A percentile compares a stretch with the other conserved stretches of the same genome.
Conservation (phyloP, 2,113 vertebrate species). For the Rhinolophus ferrumequinum region DNA sequence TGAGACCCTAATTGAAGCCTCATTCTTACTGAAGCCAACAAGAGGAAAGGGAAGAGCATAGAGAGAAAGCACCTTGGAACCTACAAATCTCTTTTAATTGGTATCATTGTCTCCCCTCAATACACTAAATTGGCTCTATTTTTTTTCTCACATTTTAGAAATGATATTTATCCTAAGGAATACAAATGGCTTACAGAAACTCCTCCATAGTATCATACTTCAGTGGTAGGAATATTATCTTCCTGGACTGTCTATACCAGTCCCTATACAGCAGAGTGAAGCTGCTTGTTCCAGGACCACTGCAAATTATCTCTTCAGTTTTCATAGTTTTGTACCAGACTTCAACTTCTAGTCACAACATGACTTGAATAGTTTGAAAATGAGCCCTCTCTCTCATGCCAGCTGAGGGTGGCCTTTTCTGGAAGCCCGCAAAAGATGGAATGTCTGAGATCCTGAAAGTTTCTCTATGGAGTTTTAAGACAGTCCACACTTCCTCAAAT, state of each 20-base stretch:
- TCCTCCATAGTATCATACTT: not conserved
- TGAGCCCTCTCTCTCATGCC: constrained; percentile 50
- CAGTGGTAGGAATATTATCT: not conserved
- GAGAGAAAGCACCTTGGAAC: not conserved
- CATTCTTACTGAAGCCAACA: constrained; percentile 11
- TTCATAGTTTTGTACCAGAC: constrained; percentile 67
- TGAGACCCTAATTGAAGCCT: constrained; percentile 59
- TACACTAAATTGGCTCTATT: not conserved
- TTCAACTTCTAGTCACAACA: constrained; percentile 76
- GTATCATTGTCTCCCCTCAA: not conserved
- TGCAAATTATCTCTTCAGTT: constrained; percentile 32
- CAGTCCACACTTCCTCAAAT: constrained; percentile 67
- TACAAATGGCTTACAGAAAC: not conserved
- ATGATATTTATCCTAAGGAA: not conserved
- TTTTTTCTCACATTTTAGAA: constrained; percentile 26
- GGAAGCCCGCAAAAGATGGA: constrained; percentile 76
- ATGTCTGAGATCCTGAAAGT: constrained; percentile 74
- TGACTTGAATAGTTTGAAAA: constrained; percentile 75
- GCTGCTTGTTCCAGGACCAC: not conserved
- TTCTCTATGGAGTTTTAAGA: constrained; percentile 70
- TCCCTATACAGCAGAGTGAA: not conserved
- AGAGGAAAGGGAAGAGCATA: not conserved
- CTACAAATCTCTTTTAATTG: not conserved
- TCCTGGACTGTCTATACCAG: not conserved
- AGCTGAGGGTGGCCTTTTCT: constrained; percentile 73